Percentiles rank a stretch among this genome's conserved stretches.
These are phyloP conservation scores for Montipora capitata DNA, from an alignment of 92 coral and sea anemone genomes.

Conservation along the genomic window DNA sequence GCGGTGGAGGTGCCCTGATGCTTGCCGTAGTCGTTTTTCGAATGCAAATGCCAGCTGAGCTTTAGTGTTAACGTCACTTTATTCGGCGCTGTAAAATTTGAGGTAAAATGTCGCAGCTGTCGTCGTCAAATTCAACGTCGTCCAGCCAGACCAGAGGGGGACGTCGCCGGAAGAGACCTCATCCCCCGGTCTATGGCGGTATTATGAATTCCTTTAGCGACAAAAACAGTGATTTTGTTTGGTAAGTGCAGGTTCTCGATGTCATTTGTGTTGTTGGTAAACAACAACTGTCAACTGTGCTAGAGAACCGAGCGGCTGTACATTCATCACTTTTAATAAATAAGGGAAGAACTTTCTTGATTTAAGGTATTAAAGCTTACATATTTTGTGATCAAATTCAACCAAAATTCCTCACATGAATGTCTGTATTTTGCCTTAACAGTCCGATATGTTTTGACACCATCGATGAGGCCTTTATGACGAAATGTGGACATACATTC, in stretches of 20 bases:
- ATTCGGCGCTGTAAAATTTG: not conserved
- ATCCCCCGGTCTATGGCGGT: slow-evolving; percentile 99
- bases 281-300: not conserved
- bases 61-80: not conserved
- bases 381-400: not conserved
- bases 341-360: not conserved
- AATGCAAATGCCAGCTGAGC: not conserved
- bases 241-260: slow-evolving; percentile 72
- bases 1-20: not conserved
- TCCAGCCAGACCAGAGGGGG: slow-evolving; percentile 83
- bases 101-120: slow-evolving; percentile 45
- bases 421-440: slow-evolving; percentile 34
- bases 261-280: not conserved
- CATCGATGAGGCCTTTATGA: slow-evolving; percentile 98
- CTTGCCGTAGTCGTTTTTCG: not conserved
- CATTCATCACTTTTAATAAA: not conserved
- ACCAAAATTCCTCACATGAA: not conserved
- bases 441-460: slow-evolving; percentile 99
- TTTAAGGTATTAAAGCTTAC: not conserved
- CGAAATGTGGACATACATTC: slow-evolving; percentile 99
- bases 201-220: slow-evolving; percentile 95
- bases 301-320: too few species aligned
- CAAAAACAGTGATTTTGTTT: slow-evolving; percentile 96
- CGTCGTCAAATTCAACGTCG: slow-evolving; percentile 49
- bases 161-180: slow-evolving; percentile 97